Evolutionary conservation across 2,797 vertebrate species (phyloP), one percentile per base, ranked within the genome.

Genomic region (Carapus acus): DNA sequence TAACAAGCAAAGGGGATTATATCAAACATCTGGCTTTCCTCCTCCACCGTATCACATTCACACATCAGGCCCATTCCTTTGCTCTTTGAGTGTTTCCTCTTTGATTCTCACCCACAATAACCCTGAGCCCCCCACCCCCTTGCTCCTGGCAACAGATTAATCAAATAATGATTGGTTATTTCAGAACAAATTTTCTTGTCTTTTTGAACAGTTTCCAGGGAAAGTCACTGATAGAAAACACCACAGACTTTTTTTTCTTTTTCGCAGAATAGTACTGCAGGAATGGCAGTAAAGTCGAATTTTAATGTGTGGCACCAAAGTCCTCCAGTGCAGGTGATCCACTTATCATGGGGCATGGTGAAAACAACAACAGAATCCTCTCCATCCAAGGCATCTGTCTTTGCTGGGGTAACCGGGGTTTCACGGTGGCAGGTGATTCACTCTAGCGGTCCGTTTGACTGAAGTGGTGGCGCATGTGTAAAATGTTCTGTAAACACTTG

Each of bases 81-180:
- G 14, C 51, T 37, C 43, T n/a, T n/a, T n/a, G n/a, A 33, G 41
- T 50, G 65, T 79, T 78, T 79, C 65, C 50, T 65, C 73, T 70
- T 60, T 66, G 47, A 69, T 74, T 75, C 54, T 69, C 69, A 66
- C 61, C 58, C 68, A 58, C 42, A 43, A 23, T 57, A 66, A 78
- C 62, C 43, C 56, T 51, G 67, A 31, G 59, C 23, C 14, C 49
- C 62, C 59, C 20, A 57, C 18, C 34, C n/a, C n/a, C n/a, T n/a
- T n/a, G n/a, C 40, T 69, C 48, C 63, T 77, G 75, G 78, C 78
- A 78, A 56, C 58, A 33, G 68, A 83, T 84, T 69, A 81, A 78
- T 73, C 62, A 44, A 62, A 62, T 65, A 69, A 73, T 59, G 58
- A 81, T 64, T 67, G 57, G 46, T 75, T 78, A 67, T 81, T 84